These are phyloP conservation scores for Sciaenops ocellatus DNA, from an alignment of 2,797 vertebrate genomes.

Conservation along the genomic window DNA sequence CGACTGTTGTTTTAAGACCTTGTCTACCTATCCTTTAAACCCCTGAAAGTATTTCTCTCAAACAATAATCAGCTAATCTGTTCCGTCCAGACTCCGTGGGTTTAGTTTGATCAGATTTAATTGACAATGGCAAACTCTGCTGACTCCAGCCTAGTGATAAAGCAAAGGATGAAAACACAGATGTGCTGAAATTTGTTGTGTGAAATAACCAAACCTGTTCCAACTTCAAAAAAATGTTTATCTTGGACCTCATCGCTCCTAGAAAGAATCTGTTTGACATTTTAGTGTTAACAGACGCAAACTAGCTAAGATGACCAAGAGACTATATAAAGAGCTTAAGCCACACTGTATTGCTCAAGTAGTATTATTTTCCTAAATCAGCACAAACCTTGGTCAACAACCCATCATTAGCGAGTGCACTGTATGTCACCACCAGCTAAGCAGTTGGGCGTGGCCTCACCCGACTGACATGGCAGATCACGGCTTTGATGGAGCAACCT, in stretches of 20 bases:
- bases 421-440: slow-evolving; percentile 27
- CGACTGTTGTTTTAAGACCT: no score
- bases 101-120: background rate
- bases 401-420: slow-evolving; percentile 8
- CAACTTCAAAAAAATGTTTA: no score
- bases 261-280: background rate
- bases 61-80: background rate
- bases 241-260: no score
- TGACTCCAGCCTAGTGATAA: background rate
- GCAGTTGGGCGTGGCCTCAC: slow-evolving; percentile 57
- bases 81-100: background rate
- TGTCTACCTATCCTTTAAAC: no score
- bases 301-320: no score
- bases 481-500: slow-evolving; percentile 67
- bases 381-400: background rate
- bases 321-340: no score
- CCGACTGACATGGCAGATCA: slow-evolving; percentile 45
- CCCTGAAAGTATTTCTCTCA: no score
- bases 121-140: background rate
- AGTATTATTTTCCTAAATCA: background rate
- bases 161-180: no score
- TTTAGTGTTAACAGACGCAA: background rate
- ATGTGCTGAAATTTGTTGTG: no score
- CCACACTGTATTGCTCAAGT: background rate
- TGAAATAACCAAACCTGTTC: no score